Evolutionary conservation across 2,888 invertebrate genomes (phyloP).

Genomic region (Merodon equestris): DNA sequence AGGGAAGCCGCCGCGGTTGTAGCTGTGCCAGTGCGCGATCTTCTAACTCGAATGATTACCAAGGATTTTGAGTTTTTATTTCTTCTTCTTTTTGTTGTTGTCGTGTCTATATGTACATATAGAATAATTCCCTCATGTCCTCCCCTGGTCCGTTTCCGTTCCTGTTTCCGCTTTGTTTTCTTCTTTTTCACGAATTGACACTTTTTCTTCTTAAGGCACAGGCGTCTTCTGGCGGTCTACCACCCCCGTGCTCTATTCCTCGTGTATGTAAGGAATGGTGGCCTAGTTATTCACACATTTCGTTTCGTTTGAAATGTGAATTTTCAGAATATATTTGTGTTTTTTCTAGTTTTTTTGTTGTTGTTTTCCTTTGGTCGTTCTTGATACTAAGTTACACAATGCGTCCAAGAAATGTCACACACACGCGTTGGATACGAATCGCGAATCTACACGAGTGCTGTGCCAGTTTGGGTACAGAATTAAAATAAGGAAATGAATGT

Average conservation of each 20-base stretch:
- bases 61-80: slow-evolving; percentile 42
- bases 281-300: slow-evolving; percentile 41
- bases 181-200: slow-evolving; percentile 16
- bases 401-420: slow-evolving; percentile 33
- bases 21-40: slow-evolving; percentile 26
- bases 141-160: background rate
- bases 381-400: slow-evolving; percentile 47
- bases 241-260: slow-evolving; percentile 39
- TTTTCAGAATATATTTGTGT: slow-evolving; percentile 27
- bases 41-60: slow-evolving; percentile 41
- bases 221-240: no score
- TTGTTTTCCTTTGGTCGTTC: no score
- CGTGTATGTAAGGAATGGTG: no score
- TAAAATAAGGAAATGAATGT: background rate
- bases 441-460: slow-evolving; percentile 19
- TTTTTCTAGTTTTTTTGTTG: no score
- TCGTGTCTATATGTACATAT: no score
- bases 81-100: no score
- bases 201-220: no score
- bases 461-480: slow-evolving; percentile 18
- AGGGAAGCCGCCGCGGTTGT: slow-evolving; percentile 33
- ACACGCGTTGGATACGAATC: slow-evolving; percentile 7
- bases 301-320: slow-evolving; percentile 20
- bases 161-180: background rate
- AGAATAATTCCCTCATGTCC: no score